Conservation (phyloP, 2,113 vertebrate species). For the Rhipidura dahli region DNA sequence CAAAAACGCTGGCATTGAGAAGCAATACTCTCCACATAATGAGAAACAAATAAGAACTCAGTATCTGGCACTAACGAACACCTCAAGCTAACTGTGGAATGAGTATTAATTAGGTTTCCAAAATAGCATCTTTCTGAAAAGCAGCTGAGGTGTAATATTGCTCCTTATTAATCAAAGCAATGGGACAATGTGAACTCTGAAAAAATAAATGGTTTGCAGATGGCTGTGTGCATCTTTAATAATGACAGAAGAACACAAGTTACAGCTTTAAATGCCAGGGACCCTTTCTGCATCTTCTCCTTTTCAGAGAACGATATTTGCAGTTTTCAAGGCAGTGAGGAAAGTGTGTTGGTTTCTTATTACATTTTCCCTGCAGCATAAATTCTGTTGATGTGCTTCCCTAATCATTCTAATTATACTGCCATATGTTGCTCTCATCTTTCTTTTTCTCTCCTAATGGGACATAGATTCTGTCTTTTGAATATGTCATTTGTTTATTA, state of each 20-base stretch:
- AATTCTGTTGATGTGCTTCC: constrained; percentile 57
- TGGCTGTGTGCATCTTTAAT: constrained; percentile 57
- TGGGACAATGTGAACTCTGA: constrained; percentile 51
- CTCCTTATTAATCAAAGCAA: constrained; percentile 53
- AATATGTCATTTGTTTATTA: constrained; percentile 68
- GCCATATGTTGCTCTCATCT: constrained; percentile 70
- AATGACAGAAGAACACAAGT: constrained; percentile 61
- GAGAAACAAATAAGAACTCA: constrained; percentile 52
- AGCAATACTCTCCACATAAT: constrained; percentile 44
- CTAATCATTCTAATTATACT: constrained; percentile 67
- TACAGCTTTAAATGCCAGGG: constrained; percentile 66
- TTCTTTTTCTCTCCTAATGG: constrained; percentile 66
- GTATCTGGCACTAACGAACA: constrained; percentile 48
- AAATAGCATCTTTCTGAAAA: constrained; percentile 59
- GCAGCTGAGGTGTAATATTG: constrained; percentile 55
- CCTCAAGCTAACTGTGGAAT: constrained; percentile 46
- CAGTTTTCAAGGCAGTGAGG: constrained; percentile 52
- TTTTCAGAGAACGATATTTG: constrained; percentile 51
- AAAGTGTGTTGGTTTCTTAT: constrained; percentile 63
- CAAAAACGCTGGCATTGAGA: constrained; percentile 13
- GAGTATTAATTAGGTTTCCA: constrained; percentile 59
- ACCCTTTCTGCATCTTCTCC: constrained; percentile 36
- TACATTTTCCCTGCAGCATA: constrained; percentile 63
- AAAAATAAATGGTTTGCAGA: constrained; percentile 61
- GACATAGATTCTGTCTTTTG: constrained; percentile 59